A percentile compares a stretch with the other conserved stretches of the same genome.
These are phyloP conservation scores for Terrapene triunguis DNA, from an alignment of 2,113 vertebrate genomes.

Conservation along the genomic window DNA sequence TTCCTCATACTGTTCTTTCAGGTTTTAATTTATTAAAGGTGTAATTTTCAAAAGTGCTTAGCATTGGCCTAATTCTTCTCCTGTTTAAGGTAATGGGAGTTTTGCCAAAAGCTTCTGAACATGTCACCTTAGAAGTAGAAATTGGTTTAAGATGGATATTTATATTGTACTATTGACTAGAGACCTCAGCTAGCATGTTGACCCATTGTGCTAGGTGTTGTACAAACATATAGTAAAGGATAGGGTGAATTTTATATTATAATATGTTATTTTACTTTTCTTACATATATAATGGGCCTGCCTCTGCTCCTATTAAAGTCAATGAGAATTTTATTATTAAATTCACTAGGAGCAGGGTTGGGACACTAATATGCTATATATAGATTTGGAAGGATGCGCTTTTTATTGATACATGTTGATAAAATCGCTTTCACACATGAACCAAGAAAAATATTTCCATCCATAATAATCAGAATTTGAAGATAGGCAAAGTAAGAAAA, in stretches of 20 bases:
- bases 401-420: background rate
- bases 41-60: constrained; percentile 4
- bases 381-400: background rate
- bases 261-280: background rate
- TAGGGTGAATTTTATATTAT: background rate
- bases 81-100: background rate
- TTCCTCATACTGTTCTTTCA: constrained; percentile 26
- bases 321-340: background rate
- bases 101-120: constrained; percentile 4
- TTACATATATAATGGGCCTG: background rate
- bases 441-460: background rate
- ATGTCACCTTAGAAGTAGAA: background rate
- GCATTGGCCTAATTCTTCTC: background rate
- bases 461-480: background rate
- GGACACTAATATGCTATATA: background rate
- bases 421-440: background rate
- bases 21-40: constrained; percentile 5
- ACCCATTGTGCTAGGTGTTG: background rate
- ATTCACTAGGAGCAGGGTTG: background rate
- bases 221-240: background rate
- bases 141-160: background rate
- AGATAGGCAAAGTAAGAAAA: background rate
- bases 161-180: background rate
- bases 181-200: background rate
- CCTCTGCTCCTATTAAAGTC: background rate